Evolutionary conservation across 2,797 vertebrate species (phyloP).

Genomic region (Myioborus melanocephalus): DNA sequence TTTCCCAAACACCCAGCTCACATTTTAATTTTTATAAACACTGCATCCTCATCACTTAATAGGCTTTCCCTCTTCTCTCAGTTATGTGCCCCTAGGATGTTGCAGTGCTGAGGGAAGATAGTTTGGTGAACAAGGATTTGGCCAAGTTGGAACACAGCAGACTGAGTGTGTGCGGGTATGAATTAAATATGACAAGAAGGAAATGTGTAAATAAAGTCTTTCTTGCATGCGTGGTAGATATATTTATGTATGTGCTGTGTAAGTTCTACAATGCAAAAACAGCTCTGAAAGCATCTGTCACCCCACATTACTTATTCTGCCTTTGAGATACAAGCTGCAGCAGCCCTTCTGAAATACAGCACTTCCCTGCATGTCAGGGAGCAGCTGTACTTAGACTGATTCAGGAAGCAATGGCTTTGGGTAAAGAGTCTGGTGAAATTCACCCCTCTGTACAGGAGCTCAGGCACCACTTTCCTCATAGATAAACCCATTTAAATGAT

Average conservation of each 20-base stretch:
- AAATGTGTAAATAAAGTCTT: conserved; percentile 59
- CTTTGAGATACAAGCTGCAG: conserved; percentile 9
- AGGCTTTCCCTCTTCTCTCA: conserved; percentile 49
- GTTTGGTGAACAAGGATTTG: conserved; percentile 48
- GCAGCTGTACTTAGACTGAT: not conserved
- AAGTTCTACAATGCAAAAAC: conserved; percentile 50
- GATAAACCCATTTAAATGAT: not conserved
- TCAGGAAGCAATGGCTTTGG: conserved; percentile 6
- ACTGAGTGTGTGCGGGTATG: not conserved
- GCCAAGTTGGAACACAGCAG: conserved; percentile 16
- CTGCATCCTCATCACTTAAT: conserved; percentile 50
- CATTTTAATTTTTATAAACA: conserved; percentile 65
- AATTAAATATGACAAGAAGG: conserved; percentile 58
- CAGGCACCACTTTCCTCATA: not conserved
- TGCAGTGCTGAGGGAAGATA: conserved; percentile 50
- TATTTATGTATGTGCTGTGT: conserved; percentile 50
- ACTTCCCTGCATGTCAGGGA: conserved; percentile 19
- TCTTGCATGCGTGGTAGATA: conserved; percentile 13
- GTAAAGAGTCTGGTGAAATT: not conserved
- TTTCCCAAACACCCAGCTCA: conserved; percentile 41
- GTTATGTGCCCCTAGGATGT: conserved; percentile 43
- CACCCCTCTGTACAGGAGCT: not conserved
- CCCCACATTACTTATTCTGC: conserved; percentile 35
- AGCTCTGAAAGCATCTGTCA: conserved; percentile 58
- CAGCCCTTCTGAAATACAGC: conserved; percentile 6